Conservation (phyloP, 2,797 vertebrate species). For the Danionella dracula region DNA sequence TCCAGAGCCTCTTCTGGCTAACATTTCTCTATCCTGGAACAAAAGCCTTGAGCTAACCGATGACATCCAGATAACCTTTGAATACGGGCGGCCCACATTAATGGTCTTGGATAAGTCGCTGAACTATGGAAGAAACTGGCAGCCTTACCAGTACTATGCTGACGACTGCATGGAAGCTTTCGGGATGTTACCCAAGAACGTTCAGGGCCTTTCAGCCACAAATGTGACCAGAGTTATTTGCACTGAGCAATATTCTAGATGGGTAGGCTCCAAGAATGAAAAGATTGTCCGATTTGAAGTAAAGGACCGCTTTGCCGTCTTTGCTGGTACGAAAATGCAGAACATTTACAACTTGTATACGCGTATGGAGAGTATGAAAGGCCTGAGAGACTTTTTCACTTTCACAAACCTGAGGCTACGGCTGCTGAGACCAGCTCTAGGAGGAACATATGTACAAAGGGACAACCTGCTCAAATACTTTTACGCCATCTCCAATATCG, state of each 20-base stretch:
- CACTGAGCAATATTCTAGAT: conserved; percentile 91
- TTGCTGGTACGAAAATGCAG: conserved; percentile 86
- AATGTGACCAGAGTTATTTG: conserved; percentile 92
- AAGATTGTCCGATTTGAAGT: conserved; percentile 93
- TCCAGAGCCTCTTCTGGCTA: conserved; percentile 87
- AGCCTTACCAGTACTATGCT: conserved; percentile 94
- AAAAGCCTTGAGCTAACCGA: conserved; percentile 94
- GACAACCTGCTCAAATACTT: conserved; percentile 92
- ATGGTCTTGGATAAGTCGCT: conserved; percentile 96
- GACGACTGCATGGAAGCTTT: conserved; percentile 92
- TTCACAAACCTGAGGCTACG: conserved; percentile 91
- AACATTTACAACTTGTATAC: conserved; percentile 92
- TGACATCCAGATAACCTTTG: conserved; percentile 89
- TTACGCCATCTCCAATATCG: conserved; percentile 95
- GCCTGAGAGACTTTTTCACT: conserved; percentile 93
- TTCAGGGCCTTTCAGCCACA: conserved; percentile 82
- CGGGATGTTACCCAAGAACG: conserved; percentile 86
- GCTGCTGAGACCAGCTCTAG: conserved; percentile 85
- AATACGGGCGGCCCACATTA: conserved; percentile 89
- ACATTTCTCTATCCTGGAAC: conserved; percentile 94
- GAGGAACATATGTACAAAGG: conserved; percentile 89
- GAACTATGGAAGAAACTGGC: conserved; percentile 90
- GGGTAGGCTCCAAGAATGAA: conserved; percentile 84
- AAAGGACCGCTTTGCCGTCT: conserved; percentile 85
- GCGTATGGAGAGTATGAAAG: conserved; percentile 92